Evolutionary conservation across 2,888 invertebrate species (phyloP).

Genomic region (Empis livida): DNA sequence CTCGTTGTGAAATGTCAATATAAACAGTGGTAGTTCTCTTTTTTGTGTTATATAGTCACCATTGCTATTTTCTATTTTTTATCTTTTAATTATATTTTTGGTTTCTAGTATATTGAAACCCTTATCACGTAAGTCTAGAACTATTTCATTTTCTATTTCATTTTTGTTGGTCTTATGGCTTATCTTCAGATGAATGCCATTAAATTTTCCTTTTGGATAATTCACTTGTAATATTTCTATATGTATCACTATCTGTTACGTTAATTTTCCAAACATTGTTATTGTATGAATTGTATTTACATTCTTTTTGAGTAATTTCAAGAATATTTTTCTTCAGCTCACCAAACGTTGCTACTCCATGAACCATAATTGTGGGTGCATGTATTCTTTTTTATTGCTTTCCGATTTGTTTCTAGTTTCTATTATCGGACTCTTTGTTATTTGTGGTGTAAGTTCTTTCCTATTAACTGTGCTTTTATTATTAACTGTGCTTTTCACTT

Average conservation of each 20-base stretch:
- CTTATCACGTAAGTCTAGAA: neutral
- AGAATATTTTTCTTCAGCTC: no score
- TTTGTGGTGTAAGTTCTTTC: no score
- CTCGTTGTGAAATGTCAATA: neutral
- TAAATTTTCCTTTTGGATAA: neutral
- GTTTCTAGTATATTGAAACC: neutral
- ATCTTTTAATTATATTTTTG: neutral
- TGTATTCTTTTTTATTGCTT: no score
- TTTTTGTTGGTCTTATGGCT: neutral
- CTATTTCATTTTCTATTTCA: neutral
- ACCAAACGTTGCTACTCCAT: no score
- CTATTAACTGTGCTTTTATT: no score
- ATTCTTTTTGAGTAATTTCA: no score
- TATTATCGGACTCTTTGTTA: no score
- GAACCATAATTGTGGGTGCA: no score
- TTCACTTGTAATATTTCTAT: neutral
- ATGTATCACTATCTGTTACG: neutral
- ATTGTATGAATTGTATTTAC: neutral
- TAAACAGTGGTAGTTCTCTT: neutral
- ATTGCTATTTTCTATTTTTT: neutral
- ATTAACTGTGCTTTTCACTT: no score
- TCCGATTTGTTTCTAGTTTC: neutral
- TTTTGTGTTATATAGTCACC: neutral
- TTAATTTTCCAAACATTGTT: neutral
- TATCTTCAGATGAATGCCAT: neutral